These are phyloP conservation scores for Clarias pachynema DNA, from an alignment of 2,797 vertebrate genomes.

Conservation along the genomic window DNA sequence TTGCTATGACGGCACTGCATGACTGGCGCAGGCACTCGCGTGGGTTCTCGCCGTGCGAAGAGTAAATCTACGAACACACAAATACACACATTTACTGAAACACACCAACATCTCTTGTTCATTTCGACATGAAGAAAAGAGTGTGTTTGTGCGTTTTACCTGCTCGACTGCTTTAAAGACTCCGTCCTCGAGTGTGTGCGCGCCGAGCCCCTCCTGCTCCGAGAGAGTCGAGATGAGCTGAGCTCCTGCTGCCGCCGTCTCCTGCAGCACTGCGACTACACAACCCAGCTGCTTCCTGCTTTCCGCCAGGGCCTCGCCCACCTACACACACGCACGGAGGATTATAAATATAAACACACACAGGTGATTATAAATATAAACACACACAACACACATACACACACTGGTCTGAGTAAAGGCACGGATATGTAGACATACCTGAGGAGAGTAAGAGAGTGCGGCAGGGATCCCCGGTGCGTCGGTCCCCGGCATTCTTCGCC, in stretches of 20 bases:
- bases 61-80: conserved; percentile 80
- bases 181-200: conserved; percentile 84
- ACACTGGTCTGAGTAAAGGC: not conserved
- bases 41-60: conserved; percentile 80
- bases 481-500: conserved; percentile 93
- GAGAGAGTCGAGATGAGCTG: conserved; percentile 85
- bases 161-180: conserved; percentile 87
- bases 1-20: conserved; percentile 86
- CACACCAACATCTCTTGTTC: not conserved
- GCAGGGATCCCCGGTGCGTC: conserved; percentile 85
- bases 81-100: not conserved
- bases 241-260: conserved; percentile 87
- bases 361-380: not conserved
- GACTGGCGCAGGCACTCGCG: conserved; percentile 92
- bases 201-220: conserved; percentile 86
- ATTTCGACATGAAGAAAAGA: not conserved
- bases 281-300: conserved; percentile 89
- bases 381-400: not conserved
- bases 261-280: conserved; percentile 92
- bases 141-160: conserved; percentile 77
- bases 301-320: conserved; percentile 85
- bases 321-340: conserved; percentile 66
- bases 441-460: conserved; percentile 35
- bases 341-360: not conserved
- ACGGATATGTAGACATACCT: conserved; percentile 11